A percentile compares a stretch with the other conserved stretches of the same genome.
Evolutionary conservation across 2,888 invertebrate genomes (phyloP).

Genomic region (Sthenelais limicola): DNA sequence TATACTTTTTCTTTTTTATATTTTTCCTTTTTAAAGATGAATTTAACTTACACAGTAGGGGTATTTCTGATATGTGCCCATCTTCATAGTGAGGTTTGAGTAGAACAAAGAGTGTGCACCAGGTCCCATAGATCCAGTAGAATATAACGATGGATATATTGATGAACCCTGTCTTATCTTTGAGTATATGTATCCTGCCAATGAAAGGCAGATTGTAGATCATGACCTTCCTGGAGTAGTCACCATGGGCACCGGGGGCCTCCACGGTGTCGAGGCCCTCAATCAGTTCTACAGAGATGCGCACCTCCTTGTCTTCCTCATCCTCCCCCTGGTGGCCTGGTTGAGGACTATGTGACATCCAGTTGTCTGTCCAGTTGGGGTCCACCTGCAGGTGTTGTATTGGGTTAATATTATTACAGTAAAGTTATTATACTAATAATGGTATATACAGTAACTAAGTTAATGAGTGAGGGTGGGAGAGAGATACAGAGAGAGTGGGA

Average conservation of each 20-base stretch:
- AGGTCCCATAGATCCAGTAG: slow-evolving; percentile 68
- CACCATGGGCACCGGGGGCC: not conserved
- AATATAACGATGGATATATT: slow-evolving; percentile 55
- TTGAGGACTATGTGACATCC: too few relatives aligned
- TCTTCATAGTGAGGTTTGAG: slow-evolving; percentile 63
- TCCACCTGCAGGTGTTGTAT: too few relatives aligned
- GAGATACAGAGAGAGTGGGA: too few relatives aligned
- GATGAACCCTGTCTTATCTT: slow-evolving; percentile 55
- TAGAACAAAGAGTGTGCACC: slow-evolving; percentile 59
- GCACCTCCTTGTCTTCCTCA: too few relatives aligned
- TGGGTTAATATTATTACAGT: too few relatives aligned
- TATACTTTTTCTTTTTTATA: not conserved
- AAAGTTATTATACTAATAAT: too few relatives aligned
- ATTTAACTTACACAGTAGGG: slow-evolving; percentile 58
- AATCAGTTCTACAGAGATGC: slow-evolving; percentile 8
- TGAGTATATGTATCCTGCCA: slow-evolving; percentile 46
- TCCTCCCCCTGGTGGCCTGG: too few relatives aligned
- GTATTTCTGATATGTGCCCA: slow-evolving; percentile 53
- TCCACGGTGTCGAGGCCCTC: slow-evolving; percentile 3
- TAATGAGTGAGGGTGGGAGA: too few relatives aligned
- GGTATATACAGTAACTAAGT: too few relatives aligned
- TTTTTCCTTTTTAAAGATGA: not conserved
- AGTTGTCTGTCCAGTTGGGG: too few relatives aligned
- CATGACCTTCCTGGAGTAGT: slow-evolving; percentile 26
- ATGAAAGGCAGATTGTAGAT: slow-evolving; percentile 40